Evolutionary conservation across 2,888 invertebrate genomes (phyloP).

Genomic region (Trypoxylon attenuatum): DNA sequence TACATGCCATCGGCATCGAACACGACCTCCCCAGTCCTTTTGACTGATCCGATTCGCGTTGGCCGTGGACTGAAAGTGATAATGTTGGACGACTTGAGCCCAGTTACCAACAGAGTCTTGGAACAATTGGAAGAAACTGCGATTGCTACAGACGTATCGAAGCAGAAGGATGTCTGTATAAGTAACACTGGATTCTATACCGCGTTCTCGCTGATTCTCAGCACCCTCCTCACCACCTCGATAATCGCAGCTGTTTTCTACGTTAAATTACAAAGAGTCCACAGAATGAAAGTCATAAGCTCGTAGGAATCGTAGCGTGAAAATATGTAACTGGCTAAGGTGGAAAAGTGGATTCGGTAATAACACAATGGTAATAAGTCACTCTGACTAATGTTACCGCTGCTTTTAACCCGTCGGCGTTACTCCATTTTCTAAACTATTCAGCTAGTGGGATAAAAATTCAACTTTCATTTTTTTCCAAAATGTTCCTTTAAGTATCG

Average conservation of each 20-base stretch:
- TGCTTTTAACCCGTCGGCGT: not conserved
- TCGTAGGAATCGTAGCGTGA: constrained; percentile 31
- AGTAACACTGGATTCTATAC: constrained; percentile 80
- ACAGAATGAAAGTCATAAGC: constrained; percentile 50
- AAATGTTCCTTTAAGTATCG: too few relatives aligned
- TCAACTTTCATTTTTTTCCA: too few relatives aligned
- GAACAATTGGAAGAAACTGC: constrained; percentile 58
- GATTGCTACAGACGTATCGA: constrained; percentile 46
- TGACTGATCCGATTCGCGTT: constrained; percentile 80
- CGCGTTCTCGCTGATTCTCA: constrained; percentile 78
- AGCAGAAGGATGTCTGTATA: constrained; percentile 77
- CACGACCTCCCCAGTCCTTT: constrained; percentile 75
- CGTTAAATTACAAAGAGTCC: constrained; percentile 74
- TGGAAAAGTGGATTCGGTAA: not conserved
- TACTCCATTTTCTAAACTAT: too few relatives aligned
- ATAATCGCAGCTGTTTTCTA: constrained; percentile 77
- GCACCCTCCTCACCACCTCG: constrained; percentile 78
- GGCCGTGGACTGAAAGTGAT: constrained; percentile 82
- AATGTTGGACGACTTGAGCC: constrained; percentile 81
- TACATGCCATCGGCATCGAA: constrained; percentile 48
- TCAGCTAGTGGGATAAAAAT: too few relatives aligned
- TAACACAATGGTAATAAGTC: not conserved
- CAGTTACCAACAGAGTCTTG: constrained; percentile 59
- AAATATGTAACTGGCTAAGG: not conserved
- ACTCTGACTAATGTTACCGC: not conserved